These are phyloP conservation scores for Etheostoma spectabile DNA, from an alignment of 2,113 vertebrate genomes.

Conservation along the genomic window DNA sequence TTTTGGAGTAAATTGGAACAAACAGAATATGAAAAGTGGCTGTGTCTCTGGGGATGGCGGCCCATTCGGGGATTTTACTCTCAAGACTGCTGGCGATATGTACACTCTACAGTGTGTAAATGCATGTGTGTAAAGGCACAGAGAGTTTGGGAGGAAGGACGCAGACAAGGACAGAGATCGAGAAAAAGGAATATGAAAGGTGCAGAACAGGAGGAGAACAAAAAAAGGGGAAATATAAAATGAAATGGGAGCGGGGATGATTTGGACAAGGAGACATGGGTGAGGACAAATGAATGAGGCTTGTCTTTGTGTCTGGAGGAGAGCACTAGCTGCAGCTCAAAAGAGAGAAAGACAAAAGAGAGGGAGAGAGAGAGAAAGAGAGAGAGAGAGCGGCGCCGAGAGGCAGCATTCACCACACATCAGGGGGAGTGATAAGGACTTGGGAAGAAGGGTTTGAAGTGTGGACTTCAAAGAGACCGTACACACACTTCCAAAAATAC, in stretches of 20 bases:
- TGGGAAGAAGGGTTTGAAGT: conserved; percentile 79
- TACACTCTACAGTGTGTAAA: conserved; percentile 39
- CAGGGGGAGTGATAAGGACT: conserved; percentile 79
- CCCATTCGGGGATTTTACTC: conserved; percentile 72
- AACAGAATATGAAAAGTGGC: conserved; percentile 81
- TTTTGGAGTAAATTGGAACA: conserved; percentile 80
- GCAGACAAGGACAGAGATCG: conserved; percentile 59
- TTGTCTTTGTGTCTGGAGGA: conserved; percentile 73
- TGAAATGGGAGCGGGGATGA: conserved; percentile 66
- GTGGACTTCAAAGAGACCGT: conserved; percentile 77
- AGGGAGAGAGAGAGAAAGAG: conserved; percentile 15
- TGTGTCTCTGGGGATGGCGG: conserved; percentile 68
- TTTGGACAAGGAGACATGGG: conserved; percentile 70
- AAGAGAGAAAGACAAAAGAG: conserved; percentile 73
- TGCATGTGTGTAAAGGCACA: conserved; percentile 7
- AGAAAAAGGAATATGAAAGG: conserved; percentile 49
- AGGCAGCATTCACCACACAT: conserved; percentile 78
- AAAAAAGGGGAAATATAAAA: conserved; percentile 51
- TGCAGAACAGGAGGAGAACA: conserved; percentile 49
- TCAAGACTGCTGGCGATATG: conserved; percentile 67
- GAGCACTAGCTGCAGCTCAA: conserved; percentile 67
- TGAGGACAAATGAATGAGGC: conserved; percentile 71
- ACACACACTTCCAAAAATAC: conserved; percentile 74
- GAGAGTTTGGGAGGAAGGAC: conserved; percentile 63
- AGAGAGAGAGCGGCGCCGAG: conserved; percentile 52